Conservation (phyloP, 2,888 invertebrate species). For the Colostygia pectinataria region DNA sequence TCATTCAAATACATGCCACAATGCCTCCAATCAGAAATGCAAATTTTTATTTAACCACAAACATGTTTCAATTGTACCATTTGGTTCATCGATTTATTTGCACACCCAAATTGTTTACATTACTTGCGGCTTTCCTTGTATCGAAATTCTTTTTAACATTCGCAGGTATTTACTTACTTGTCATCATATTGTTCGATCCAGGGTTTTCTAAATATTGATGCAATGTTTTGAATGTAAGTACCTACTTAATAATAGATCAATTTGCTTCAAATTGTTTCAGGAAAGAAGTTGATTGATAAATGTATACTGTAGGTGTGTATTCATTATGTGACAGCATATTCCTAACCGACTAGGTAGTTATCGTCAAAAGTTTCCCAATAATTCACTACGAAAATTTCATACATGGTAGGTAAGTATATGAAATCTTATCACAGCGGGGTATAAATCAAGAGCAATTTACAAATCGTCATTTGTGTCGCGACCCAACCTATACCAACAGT, state of each 20-base stretch:
- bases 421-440: constrained; percentile 22
- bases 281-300: too few species aligned
- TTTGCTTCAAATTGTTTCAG: too few species aligned
- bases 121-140: constrained; percentile 9
- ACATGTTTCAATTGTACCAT: constrained; percentile 31
- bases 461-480: constrained; percentile 39
- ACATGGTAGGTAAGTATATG: neutral
- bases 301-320: too few species aligned
- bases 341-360: too few species aligned
- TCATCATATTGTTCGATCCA: constrained; percentile 2
- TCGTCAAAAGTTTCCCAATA: too few species aligned
- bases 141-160: constrained; percentile 2
- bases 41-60: constrained; percentile 37
- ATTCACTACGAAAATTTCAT: too few species aligned
- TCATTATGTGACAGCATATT: too few species aligned
- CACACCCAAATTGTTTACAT: constrained; percentile 21
- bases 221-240: too few species aligned
- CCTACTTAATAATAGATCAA: too few species aligned
- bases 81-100: constrained; percentile 35
- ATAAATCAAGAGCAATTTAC: constrained; percentile 34
- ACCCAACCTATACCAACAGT: constrained; percentile 48
- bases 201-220: too few species aligned
- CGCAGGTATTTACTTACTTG: neutral
- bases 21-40: constrained; percentile 42
- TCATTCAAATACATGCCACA: constrained; percentile 27